Conservation (phyloP, 2,797 vertebrate genomes). For the Capromys pilorides region DNA sequence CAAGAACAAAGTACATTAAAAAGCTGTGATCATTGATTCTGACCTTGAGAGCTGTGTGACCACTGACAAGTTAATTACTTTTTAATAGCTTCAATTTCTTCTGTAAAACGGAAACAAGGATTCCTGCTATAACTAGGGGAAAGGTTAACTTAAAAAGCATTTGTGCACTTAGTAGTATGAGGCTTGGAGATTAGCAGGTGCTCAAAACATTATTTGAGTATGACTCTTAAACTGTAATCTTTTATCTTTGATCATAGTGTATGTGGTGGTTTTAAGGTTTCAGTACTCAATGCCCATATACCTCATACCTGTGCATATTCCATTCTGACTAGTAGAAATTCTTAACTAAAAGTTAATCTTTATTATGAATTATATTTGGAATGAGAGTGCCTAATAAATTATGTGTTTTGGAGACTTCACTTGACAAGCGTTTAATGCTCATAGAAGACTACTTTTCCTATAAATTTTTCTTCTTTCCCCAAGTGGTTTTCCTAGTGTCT, state of each 20-base stretch:
- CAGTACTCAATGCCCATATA: neutral
- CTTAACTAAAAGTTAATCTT: conserved; percentile 8
- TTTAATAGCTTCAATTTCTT: neutral
- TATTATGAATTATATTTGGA: neutral
- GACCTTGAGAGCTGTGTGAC: neutral
- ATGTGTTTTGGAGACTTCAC: neutral
- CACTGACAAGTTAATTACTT: neutral
- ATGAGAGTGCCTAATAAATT: neutral
- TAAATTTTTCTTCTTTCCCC: neutral
- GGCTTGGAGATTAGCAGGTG: neutral
- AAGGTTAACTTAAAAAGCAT: neutral
- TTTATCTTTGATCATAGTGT: neutral
- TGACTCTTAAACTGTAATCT: neutral
- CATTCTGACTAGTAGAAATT: neutral
- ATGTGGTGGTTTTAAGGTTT: neutral
- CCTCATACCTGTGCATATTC: neutral
- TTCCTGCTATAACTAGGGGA: neutral
- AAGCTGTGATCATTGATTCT: neutral
- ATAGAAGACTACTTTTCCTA: neutral
- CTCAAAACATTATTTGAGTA: neutral
- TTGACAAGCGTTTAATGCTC: neutral
- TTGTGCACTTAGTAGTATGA: neutral
- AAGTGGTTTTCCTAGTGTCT: neutral
- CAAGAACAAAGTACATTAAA: neutral
- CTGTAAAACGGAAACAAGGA: neutral